Percentiles rank a stretch among this genome's conserved stretches.
These are phyloP conservation scores for Drosophila arawakana DNA, from an alignment of 1,140 invertebrate genomes.

Conservation along the genomic window DNA sequence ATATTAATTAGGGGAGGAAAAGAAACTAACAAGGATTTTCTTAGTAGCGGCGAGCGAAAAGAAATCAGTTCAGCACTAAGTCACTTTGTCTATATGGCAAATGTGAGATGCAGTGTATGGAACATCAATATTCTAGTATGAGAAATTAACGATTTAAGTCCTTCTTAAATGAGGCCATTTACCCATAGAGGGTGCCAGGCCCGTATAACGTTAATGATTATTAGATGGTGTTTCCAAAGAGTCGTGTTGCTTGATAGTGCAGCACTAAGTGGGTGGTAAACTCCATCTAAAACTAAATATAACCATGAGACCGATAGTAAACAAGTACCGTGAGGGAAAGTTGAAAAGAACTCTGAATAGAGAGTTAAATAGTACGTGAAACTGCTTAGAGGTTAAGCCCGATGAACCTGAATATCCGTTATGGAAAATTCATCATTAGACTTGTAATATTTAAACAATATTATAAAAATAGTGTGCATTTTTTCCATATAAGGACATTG, in stretches of 20 bases:
- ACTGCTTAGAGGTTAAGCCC: conserved; percentile 57
- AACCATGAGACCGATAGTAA: too few relatives aligned
- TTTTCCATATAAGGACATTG: conserved; percentile 48
- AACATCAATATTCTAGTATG: too few relatives aligned
- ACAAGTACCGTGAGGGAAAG: too few relatives aligned
- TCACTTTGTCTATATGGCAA: too few relatives aligned
- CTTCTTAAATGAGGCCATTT: conserved; percentile 70
- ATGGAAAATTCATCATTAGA: conserved; percentile 56
- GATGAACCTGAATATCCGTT: conserved; percentile 56
- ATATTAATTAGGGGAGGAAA: conserved; percentile 88
- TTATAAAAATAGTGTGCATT: too few relatives aligned
- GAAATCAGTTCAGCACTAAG: too few relatives aligned
- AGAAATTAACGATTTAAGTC: conserved; percentile 81
- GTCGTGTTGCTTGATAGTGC: conserved; percentile 90
- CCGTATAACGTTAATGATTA: conserved; percentile 75
- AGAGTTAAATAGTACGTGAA: conserved; percentile 86
- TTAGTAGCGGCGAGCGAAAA: conserved; percentile 86
- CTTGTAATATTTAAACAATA: too few relatives aligned
- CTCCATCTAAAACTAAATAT: too few relatives aligned
- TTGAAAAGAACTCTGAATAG: too few relatives aligned
- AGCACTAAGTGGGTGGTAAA: conserved; percentile 87
- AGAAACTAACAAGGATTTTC: conserved; percentile 96
- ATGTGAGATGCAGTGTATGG: conserved; percentile 47
- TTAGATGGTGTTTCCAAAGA: conserved; percentile 88
- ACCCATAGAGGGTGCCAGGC: conserved; percentile 87